Base-by-base conservation (phyloP, 2,797 vertebrate genomes). In the Thaleichthys pacificus region DNA sequence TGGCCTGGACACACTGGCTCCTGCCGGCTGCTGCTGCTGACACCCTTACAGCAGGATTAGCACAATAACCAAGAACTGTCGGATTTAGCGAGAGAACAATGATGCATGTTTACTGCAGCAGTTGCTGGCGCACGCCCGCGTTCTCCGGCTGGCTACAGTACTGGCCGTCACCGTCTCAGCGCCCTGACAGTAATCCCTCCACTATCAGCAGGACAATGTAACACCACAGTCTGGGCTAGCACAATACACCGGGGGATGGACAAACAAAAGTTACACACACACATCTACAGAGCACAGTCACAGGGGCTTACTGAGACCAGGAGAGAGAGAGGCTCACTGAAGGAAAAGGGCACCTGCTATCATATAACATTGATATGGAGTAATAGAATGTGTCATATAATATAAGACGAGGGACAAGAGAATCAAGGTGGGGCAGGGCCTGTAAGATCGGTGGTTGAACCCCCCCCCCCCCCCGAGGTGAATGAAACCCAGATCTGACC, bases 51-150 rank as follows among this genome's bases (percentile, higher is more conserved):
- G 71, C 14, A 15, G 74, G 74, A 79, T 78, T 63, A 77, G 72
- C 4, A 79, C 78, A 79, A 78, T 49, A 12, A 47, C 42, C 42
- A 66, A 62, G 74, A 75, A 69, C 61, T 77, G 68, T 47, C 73
- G 68, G 78, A 82, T 81, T 72, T 63, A 72, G 65, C 11, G 2
- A 14, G 24, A 75, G 26, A 75, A 86, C 77, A 79, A 86, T 74
- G 64, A 68, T 12, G 77, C 61, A 72, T 61, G 32, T 82, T 82
- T 69, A 74, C 28, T 21, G 65, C 67, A 75, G 81, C 72, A 61
- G 76, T 74, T 74, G 68, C 64, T 42, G 68, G 69, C 19, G 70
- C 68, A 72, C 66, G 73, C 57, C 60, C 71, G 72, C 26, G 71
- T 47, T n/a, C 62, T 86, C 77, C 51, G 71, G 79, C 71, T 24